A percentile compares a stretch with the other conserved stretches of the same genome.
These are phyloP conservation scores for Solen grandis DNA, from an alignment of 1,140 invertebrate genomes.

Conservation along the genomic window DNA sequence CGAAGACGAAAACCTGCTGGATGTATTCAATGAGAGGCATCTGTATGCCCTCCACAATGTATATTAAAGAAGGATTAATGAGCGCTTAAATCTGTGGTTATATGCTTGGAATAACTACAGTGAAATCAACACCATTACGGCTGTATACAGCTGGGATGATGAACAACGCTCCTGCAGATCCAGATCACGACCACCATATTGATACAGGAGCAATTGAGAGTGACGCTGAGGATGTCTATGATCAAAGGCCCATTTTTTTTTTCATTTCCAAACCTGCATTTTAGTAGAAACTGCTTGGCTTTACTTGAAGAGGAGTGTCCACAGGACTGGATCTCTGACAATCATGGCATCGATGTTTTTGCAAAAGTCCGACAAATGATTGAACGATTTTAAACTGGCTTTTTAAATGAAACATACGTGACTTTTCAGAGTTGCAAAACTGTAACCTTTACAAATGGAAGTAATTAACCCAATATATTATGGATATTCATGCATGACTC, in stretches of 20 bases:
- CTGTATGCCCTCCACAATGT: constrained; percentile 4
- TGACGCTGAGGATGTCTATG: neutral
- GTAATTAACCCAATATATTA: no score
- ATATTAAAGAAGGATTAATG: neutral
- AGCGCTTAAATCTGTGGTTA: neutral
- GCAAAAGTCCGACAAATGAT: neutral
- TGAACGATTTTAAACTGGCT: no score
- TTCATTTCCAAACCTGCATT: neutral
- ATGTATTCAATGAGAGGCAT: neutral
- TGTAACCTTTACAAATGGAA: no score
- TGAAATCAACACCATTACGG: neutral
- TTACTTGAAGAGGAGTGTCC: neutral
- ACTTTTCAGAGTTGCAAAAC: no score
- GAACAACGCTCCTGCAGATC: neutral
- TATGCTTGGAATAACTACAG: constrained; percentile 8
- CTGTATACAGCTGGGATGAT: constrained; percentile 5
- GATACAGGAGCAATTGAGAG: neutral
- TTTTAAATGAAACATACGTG: no score
- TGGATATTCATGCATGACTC: no score
- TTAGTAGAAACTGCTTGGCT: neutral
- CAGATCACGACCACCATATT: neutral
- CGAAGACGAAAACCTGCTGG: neutral
- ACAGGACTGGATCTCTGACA: neutral
- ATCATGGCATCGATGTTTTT: neutral
- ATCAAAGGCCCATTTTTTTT: neutral